Evolutionary conservation across 1,140 invertebrate species (phyloP).

Genomic region (Scaptomyza graminum): DNA sequence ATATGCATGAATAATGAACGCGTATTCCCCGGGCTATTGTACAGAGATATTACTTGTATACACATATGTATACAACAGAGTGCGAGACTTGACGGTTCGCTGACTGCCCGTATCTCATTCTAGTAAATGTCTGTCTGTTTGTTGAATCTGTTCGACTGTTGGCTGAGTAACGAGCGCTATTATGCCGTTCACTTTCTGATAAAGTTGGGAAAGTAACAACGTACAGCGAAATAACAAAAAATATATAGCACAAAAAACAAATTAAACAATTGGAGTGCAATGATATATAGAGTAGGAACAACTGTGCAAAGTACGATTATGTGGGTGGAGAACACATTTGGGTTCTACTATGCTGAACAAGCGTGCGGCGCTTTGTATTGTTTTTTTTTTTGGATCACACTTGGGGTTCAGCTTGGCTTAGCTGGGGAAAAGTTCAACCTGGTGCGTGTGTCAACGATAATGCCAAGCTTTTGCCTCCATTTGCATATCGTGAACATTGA

Average conservation of each 20-base stretch:
- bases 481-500: slow-evolving; percentile 52
- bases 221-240: background rate
- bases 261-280: slow-evolving; percentile 74
- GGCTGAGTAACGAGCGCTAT: slow-evolving; percentile 36
- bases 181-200: slow-evolving; percentile 76
- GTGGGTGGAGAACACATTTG: slow-evolving; percentile 53
- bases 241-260: slow-evolving; percentile 48
- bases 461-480: slow-evolving; percentile 42
- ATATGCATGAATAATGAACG: slow-evolving; percentile 56
- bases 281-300: slow-evolving; percentile 43
- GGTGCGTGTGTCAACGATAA: slow-evolving; percentile 33
- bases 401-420: slow-evolving; percentile 51
- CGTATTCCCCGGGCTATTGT: slow-evolving; percentile 53
- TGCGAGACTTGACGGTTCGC: slow-evolving; percentile 69
- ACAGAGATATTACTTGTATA: slow-evolving; percentile 26
- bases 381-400: background rate
- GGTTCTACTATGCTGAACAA: slow-evolving; percentile 30
- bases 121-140: slow-evolving; percentile 3
- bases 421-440: slow-evolving; percentile 11
- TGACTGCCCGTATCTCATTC: slow-evolving; percentile 37
- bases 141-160: no score
- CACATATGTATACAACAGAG: slow-evolving; percentile 8
- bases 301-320: slow-evolving; percentile 24
- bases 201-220: slow-evolving; percentile 77
- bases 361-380: no score